phyloP scores from a whole-genome alignment of 1,140 invertebrate species.

The Leptinotarsa lineolata region DNA sequence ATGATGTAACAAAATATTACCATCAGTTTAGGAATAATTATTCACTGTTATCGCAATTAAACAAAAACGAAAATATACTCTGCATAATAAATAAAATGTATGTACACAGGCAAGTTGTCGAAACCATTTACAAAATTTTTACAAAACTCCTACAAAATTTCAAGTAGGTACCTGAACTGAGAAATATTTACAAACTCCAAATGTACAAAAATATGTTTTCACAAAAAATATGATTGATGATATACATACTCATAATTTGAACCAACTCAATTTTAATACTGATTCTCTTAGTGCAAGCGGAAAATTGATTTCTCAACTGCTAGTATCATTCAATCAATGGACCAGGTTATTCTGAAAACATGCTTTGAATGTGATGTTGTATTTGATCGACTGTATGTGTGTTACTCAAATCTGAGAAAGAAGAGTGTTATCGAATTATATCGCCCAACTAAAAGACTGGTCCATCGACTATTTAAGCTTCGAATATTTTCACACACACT shows the following conservation, averaged over 20 bases:
- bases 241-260: constrained; percentile 40
- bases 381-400: neutral
- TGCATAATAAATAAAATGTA: constrained; percentile 32
- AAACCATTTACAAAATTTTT: constrained; percentile 46
- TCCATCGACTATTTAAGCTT: constrained; percentile 1
- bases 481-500: constrained; percentile 32
- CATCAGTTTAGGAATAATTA: constrained; percentile 20
- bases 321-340: neutral
- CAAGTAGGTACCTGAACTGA: constrained; percentile 43
- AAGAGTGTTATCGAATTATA: no score
- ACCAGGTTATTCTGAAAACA: neutral
- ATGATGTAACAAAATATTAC: no score
- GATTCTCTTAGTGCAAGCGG: constrained; percentile 43
- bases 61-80: constrained; percentile 27
- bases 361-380: neutral
- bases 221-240: constrained; percentile 43
- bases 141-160: constrained; percentile 40
- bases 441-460: neutral
- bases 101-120: constrained; percentile 44
- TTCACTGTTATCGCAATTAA: constrained; percentile 18
- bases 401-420: no score
- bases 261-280: constrained; percentile 43
- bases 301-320: constrained; percentile 15
- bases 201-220: constrained; percentile 41
- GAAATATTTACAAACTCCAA: constrained; percentile 40